Evolutionary conservation across 2,113 vertebrate genomes (phyloP).

Genomic region (Mesocricetus auratus): DNA sequence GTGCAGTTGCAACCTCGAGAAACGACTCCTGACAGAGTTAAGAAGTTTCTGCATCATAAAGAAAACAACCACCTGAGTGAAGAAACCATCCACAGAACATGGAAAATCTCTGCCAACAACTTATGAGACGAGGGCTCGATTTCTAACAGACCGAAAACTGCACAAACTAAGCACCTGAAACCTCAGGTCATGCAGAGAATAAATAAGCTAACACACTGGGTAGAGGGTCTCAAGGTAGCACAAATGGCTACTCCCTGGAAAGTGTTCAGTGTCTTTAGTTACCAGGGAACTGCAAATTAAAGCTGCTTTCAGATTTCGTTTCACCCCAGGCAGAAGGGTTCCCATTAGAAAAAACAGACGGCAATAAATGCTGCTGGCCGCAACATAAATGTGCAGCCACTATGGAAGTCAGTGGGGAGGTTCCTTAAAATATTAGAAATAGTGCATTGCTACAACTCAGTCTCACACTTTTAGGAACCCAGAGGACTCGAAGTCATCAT

Average conservation of each 20-base stretch:
- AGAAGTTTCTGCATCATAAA: neutral
- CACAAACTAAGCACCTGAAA: neutral
- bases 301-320: neutral
- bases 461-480: neutral
- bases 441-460: no score
- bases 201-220: neutral
- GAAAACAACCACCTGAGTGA: neutral
- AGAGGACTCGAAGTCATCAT: neutral
- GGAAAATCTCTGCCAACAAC: no score
- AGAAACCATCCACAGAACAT: neutral
- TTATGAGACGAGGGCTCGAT: neutral
- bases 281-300: neutral
- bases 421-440: neutral
- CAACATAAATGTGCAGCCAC: neutral
- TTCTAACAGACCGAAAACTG: no score
- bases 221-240: neutral
- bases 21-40: no score
- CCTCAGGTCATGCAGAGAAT: neutral
- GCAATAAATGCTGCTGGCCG: neutral
- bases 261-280: no score
- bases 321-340: no score
- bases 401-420: neutral
- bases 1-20: neutral
- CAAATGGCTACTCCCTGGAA: no score
- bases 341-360: neutral